Percentiles rank a stretch among this genome's conserved stretches.
Conservation (phyloP, 2,797 vertebrate species). For the Eulemur rubriventer region DNA sequence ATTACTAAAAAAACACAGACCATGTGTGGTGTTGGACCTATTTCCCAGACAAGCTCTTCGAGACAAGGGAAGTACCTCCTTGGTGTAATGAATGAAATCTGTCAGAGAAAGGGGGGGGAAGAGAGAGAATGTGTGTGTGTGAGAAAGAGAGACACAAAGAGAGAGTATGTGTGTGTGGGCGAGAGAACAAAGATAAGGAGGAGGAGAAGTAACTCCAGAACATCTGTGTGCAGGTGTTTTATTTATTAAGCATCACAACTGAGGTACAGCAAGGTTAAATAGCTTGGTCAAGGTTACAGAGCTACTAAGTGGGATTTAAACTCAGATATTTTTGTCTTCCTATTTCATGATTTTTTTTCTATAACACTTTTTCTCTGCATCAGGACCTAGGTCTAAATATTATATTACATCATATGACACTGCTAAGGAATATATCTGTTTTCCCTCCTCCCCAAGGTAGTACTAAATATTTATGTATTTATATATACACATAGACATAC, state of each 20-base stretch:
- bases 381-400: background rate
- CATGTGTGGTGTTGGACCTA: background rate
- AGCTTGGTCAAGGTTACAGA: background rate
- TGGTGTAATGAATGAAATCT: background rate
- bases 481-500: background rate
- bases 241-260: background rate
- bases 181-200: background rate
- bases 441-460: background rate
- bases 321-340: background rate
- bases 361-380: background rate
- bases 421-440: background rate
- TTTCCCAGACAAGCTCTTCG: background rate
- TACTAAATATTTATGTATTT: background rate
- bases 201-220: background rate
- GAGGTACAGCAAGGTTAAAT: background rate
- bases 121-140: no score
- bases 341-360: background rate
- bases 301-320: background rate
- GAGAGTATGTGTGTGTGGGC: no score
- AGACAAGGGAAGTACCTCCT: background rate
- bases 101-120: background rate
- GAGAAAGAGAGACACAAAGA: background rate
- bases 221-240: background rate
- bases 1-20: background rate
- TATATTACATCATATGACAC: background rate